Conservation (phyloP, 1,140 invertebrate genomes). For the Meloidogyne exigua region DNA sequence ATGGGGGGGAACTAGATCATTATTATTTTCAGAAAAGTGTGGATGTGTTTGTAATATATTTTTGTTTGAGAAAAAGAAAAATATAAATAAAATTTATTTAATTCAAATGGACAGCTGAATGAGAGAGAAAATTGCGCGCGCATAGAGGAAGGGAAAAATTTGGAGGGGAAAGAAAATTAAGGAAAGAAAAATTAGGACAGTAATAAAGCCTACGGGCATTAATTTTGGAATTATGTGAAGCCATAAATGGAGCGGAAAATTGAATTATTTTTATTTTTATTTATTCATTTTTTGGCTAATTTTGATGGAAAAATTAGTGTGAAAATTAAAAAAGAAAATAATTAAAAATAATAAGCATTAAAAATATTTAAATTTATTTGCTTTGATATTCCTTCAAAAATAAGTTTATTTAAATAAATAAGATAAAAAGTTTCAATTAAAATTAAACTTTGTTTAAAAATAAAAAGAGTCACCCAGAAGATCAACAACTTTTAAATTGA, state of each 20-base stretch:
- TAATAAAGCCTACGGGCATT: conserved; percentile 1
- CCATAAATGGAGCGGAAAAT: neutral
- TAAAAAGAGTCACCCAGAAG: neutral
- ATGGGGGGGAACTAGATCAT: neutral
- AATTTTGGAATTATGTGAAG: conserved; percentile 4
- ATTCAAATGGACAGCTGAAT: conserved; percentile 4
- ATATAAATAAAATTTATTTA: neutral
- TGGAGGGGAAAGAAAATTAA: neutral
- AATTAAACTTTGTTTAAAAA: too few species aligned
- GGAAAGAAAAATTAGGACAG: neutral
- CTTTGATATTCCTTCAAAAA: too few species aligned
- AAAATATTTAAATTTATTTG: too few species aligned
- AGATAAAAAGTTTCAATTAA: too few species aligned
- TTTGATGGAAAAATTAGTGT: neutral
- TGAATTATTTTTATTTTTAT: neutral
- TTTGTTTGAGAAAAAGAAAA: neutral
- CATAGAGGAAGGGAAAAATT: neutral
- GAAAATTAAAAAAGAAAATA: neutral
- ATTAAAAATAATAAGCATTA: too few species aligned
- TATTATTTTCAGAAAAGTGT: neutral
- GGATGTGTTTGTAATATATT: neutral
- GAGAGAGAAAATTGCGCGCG: neutral
- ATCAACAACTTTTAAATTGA: too few species aligned
- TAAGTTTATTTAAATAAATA: too few species aligned
- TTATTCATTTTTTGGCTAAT: conserved; percentile 4